Base-by-base conservation (phyloP, 2,113 vertebrate genomes). In the Ahaetulla prasina region DNA sequence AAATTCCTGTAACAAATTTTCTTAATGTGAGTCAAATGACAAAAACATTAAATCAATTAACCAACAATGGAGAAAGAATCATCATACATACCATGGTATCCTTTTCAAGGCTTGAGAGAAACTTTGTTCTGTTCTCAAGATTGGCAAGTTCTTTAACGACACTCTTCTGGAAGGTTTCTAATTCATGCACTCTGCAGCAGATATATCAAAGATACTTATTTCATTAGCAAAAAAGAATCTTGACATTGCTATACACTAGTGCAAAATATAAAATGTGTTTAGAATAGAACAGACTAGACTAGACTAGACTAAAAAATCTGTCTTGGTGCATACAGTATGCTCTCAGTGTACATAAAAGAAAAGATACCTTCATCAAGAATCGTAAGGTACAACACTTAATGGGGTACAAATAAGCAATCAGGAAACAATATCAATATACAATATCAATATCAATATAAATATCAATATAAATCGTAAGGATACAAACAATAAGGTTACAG, bases 111-210 rank as follows among this genome's bases (percentile, higher is more conserved):
- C 54, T 18, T 57, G 94, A 95, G 84, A 99, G 95, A 87, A 95
- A 87, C 8, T 94, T 95, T 20, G 96, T 97, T 91, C 97, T 97
- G 87, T 98, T 96, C 94, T 98, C 97, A 52, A 99, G 96, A 3
- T 8, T 95, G 8, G 89, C 95, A 93, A 99, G 94, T 43, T 98
- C 98, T 89, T 97, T 97, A 86, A 97, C 94, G 68, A 99, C 91
- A 0, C 91, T 96, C 57, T n/a, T 95, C 55, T 97, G 97, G 94
- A 99, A 98, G 3, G 68, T 85, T 47, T 98, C 96, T 80, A 99
- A 90, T 95, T 98, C 97, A 86, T 50, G 87, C 55, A 98, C 92
- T 94, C 99, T 99, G 92, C 91, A 0, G 54, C 87, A 45, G 6
- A 89, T 85, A 74, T 20, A 94, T 43, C 5, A 94, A 30, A 1